Evolutionary conservation across 2,113 vertebrate genomes (phyloP).

Genomic region (Gymnocephalus cernua): DNA sequence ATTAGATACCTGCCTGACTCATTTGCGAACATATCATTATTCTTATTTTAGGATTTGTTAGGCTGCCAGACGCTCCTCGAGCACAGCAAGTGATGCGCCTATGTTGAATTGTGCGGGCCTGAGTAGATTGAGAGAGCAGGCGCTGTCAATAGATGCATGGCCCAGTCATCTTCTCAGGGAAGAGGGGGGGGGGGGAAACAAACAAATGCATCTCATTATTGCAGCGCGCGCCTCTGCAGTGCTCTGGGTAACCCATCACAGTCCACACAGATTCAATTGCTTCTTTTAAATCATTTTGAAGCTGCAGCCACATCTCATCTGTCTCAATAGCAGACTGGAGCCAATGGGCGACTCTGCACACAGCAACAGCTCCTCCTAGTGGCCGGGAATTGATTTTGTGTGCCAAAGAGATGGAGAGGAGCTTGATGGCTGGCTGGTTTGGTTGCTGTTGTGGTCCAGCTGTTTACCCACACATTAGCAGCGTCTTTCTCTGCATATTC

Average conservation of each 20-base stretch:
- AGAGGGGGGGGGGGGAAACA: constrained; percentile 59
- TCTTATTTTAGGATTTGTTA: constrained; percentile 82
- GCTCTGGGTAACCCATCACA: constrained; percentile 83
- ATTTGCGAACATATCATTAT: constrained; percentile 79
- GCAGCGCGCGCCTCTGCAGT: constrained; percentile 80
- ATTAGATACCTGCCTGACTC: constrained; percentile 77
- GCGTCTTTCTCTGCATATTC: constrained; percentile 48
- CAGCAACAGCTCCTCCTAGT: constrained; percentile 85
- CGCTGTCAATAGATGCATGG: constrained; percentile 82
- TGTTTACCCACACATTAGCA: constrained; percentile 45
- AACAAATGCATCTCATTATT: constrained; percentile 88
- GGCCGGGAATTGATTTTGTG: constrained; percentile 33
- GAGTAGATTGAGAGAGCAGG: constrained; percentile 78
- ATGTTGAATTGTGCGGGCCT: constrained; percentile 65
- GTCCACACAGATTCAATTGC: constrained; percentile 85
- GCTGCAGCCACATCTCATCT: constrained; percentile 84
- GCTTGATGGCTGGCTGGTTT: constrained; percentile 37
- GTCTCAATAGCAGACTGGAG: constrained; percentile 75
- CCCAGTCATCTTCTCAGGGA: constrained; percentile 77
- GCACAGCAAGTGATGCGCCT: constrained; percentile 82
- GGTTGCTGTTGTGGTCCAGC: constrained; percentile 46
- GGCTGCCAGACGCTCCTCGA: constrained; percentile 68
- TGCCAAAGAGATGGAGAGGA: constrained; percentile 11
- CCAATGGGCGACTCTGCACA: constrained; percentile 59
- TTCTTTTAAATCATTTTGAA: constrained; percentile 87